Base-by-base conservation (phyloP, 1,140 invertebrate genomes). In the Solenopsis invicta region DNA sequence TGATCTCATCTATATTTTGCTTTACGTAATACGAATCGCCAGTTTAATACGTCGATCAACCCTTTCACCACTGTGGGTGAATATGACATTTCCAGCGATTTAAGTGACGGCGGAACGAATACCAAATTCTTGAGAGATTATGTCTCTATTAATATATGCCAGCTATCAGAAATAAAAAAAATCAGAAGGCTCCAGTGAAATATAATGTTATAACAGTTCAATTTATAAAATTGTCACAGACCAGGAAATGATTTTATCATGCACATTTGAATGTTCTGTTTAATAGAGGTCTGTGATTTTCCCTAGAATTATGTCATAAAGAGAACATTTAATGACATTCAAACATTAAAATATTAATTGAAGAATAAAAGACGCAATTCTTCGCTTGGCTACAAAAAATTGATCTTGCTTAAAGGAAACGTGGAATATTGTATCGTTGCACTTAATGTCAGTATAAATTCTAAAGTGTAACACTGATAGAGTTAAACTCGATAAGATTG, bases 171-270 rank as follows among this genome's bases (percentile, higher is more conserved):
- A 29, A 29, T 29, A 29, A 29, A 29, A 29, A 29, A 29, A 29
- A 29, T n/a, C 21, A 9, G 10, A 10, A 66, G 21, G 24, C 21
- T 45, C 10, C 61, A 34, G 1, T 12, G 8, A 5, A 80, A 16
- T 52, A 41, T 52, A 52, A n/a, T n/a, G n/a, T 16, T 34, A 34
- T 18, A 24, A 29, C 5, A 34, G 12, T 48, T 48, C 48, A 66
- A 78, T 78, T 34, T 34, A 52, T 78, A 50, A 78, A 66, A n/a
- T n/a, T n/a, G n/a, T 66, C 48, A 50, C 13, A 78, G 8, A 45
- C 6, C 0, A 62, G 24, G 10, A 77, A 77, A 29, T 48, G 5
- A 64, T 64, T 64, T 34, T 29, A 41, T 64, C 12, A 18, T 3
- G n/a, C 34, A 21, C 24, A 71, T 9, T 16, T 1, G 69, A 54